These are phyloP conservation scores for Rhopalosiphum maidis DNA, from an alignment of 1,140 invertebrate species.

Conservation along the genomic window DNA sequence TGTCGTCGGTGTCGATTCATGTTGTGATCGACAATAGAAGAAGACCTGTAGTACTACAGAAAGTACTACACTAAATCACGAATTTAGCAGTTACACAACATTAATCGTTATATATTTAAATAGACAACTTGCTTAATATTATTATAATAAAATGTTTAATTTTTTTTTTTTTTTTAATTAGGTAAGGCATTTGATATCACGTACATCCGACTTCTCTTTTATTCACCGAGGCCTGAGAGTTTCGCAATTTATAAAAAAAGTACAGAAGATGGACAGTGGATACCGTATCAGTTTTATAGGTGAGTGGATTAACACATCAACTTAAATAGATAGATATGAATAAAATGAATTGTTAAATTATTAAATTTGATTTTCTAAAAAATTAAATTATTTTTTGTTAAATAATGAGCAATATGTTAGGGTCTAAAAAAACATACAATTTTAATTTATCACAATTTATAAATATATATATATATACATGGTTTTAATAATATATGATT, in stretches of 20 bases:
- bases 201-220: constrained; percentile 91
- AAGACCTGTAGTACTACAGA: background rate
- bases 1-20: background rate
- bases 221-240: constrained; percentile 94
- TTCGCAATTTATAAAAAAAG: constrained; percentile 94
- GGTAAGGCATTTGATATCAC: constrained; percentile 98
- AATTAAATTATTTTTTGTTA: background rate
- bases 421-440: background rate
- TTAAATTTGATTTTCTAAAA: background rate
- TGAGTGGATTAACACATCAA: constrained; percentile 61
- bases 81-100: background rate
- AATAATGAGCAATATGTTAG: background rate
- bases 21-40: background rate
- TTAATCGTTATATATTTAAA: background rate
- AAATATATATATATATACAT: background rate
- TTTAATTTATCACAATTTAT: background rate
- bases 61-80: background rate
- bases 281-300: constrained; percentile 96
- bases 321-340: background rate
- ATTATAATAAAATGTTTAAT: constrained; percentile 56
- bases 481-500: background rate
- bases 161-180: constrained; percentile 66
- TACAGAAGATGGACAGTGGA: constrained; percentile 82
- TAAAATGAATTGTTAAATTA: background rate
- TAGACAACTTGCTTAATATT: background rate